These are phyloP conservation scores for Poeciliopsis turrubarensis DNA, from an alignment of 2,113 vertebrate species.

Conservation along the genomic window DNA sequence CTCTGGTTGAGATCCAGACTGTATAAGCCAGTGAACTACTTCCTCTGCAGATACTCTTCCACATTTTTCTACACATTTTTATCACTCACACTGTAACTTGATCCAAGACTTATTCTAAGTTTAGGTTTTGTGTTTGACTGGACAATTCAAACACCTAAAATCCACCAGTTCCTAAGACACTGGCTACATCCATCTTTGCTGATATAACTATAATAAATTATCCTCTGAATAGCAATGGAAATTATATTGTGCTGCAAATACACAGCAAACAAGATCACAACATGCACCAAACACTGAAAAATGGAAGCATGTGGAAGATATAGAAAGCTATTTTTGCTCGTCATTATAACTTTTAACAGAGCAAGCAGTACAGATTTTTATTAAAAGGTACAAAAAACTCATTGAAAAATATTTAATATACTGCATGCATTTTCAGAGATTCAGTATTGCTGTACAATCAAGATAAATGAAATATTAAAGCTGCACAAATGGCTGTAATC, in stretches of 20 bases:
- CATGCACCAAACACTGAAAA: not conserved
- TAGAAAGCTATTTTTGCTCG: not conserved
- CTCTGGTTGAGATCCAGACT: not conserved
- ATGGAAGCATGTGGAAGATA: not conserved
- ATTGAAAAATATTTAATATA: too few relatives aligned
- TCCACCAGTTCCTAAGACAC: not conserved
- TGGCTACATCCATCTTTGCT: not conserved
- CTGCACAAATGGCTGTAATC: not conserved
- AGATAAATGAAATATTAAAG: too few relatives aligned
- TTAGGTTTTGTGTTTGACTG: too few relatives aligned
- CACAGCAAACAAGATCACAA: not conserved
- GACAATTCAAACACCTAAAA: too few relatives aligned
- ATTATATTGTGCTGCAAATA: not conserved
- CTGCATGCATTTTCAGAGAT: not conserved
- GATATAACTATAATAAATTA: not conserved
- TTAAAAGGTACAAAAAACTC: too few relatives aligned
- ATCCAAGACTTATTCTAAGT: too few relatives aligned
- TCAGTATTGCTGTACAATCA: too few relatives aligned
- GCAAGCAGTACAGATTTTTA: too few relatives aligned
- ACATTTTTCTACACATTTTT: too few relatives aligned
- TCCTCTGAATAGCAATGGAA: not conserved
- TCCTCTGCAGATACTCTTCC: too few relatives aligned
- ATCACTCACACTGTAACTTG: too few relatives aligned
- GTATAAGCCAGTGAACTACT: not conserved
- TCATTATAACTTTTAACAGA: too few relatives aligned